These are phyloP conservation scores for Diorhabda carinulata DNA, from an alignment of 1,140 invertebrate genomes.

Conservation along the genomic window DNA sequence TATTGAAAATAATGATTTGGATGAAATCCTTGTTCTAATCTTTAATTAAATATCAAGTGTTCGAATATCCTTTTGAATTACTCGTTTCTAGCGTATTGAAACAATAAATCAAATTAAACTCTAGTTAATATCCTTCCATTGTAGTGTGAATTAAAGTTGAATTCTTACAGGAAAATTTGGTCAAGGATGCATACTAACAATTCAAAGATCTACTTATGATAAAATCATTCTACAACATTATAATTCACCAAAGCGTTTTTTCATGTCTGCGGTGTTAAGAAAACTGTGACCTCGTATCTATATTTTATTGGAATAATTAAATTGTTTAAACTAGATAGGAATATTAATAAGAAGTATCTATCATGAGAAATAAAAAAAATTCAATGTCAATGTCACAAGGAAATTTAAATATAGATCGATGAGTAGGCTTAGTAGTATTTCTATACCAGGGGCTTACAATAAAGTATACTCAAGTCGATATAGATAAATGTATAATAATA, in stretches of 20 bases:
- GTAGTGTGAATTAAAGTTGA: no score
- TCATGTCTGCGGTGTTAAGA: neutral
- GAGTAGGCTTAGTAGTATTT: neutral
- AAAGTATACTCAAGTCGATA: neutral
- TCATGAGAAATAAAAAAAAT: neutral
- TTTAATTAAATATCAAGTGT: no score
- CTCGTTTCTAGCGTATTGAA: no score
- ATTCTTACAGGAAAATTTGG: no score
- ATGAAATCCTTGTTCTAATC: no score
- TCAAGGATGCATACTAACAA: no score
- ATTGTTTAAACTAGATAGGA: neutral
- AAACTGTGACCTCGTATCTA: neutral
- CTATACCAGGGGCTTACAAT: neutral
- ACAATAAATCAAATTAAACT: no score
- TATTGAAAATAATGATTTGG: no score
- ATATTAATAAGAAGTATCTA: neutral
- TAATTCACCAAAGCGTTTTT: neutral
- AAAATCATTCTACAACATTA: no score
- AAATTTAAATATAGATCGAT: neutral
- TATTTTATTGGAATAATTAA: neutral
- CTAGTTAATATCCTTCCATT: no score
- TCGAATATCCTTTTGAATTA: no score
- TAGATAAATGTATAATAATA: neutral
- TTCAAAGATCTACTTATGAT: no score
- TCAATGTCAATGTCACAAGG: constrained; percentile 2